These are phyloP conservation scores for Taxidea taxus DNA, from an alignment of 2,113 vertebrate genomes.

Conservation along the genomic window DNA sequence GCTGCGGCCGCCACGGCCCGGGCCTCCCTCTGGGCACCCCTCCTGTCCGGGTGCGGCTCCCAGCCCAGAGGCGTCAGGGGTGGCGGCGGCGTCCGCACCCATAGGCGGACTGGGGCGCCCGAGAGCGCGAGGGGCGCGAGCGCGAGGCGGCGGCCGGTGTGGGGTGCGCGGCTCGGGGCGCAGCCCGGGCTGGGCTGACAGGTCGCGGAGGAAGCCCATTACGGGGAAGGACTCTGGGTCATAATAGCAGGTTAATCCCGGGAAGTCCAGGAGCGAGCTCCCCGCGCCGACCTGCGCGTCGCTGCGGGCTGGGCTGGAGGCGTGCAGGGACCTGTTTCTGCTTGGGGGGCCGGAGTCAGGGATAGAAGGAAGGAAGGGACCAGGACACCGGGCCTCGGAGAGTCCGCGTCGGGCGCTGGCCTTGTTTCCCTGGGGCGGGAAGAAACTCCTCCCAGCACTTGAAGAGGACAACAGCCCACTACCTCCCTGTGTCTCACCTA, in stretches of 20 bases:
- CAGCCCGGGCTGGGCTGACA: constrained; percentile 40
- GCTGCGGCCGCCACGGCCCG: background rate
- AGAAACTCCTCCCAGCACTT: constrained; percentile 30
- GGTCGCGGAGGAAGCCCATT: constrained; percentile 61
- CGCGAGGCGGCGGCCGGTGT: background rate
- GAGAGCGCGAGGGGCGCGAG: background rate
- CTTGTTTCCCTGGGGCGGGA: background rate
- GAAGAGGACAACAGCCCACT: background rate
- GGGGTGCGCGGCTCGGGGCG: background rate
- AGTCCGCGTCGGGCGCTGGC: background rate
- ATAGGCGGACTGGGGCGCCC: background rate
- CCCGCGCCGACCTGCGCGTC: background rate
- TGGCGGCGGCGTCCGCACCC: constrained; percentile 35
- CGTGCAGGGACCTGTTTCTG: constrained; percentile 76
- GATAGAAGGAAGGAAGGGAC: background rate
- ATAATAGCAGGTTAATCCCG: constrained; percentile 71
- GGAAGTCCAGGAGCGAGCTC: constrained; percentile 20
- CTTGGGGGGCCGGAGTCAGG: background rate
- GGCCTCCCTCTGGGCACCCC: background rate
- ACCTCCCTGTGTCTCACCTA: background rate
- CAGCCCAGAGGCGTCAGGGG: background rate
- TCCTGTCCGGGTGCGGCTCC: background rate
- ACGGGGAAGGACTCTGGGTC: constrained; percentile 19
- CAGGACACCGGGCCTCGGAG: constrained; percentile 8
- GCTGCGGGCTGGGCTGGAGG: constrained; percentile 60